Base-by-base conservation (phyloP, 2,797 vertebrate species). In the Tangara arthus region DNA sequence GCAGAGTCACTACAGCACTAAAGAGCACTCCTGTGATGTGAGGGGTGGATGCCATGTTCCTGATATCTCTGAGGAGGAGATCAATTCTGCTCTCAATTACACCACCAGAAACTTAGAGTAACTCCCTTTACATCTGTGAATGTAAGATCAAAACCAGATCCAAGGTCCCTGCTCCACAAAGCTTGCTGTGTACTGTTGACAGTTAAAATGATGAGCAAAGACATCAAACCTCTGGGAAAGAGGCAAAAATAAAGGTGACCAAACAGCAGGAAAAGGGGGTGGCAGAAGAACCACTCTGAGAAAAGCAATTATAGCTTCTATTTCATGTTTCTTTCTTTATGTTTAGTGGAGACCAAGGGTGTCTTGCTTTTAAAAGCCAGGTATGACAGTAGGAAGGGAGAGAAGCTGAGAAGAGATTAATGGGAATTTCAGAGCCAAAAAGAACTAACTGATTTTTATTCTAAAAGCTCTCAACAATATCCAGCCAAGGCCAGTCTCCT, bases 271-370 rank as follows among this genome's bases (percentile, higher is more conserved):
- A 47, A 88, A 70, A 87, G 44, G 47, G 27, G 55, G 49, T 55
- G 39, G 52, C 37, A 34, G 57, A 84, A 93, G 55, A 95, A 77
- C 46, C 21, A 59, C 39, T 71, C 55, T 87, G 37, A 50, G 39
- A 83, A 94, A 95, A 96, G 89, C 91, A 96, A 89, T 96, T 96
- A 95, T 15, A 92, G 68, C 68, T 85, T 89, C 90, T 81, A 71
- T 95, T 94, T 94, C 49, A 88, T 92, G 87, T 87, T 88, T 68
- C n/a, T 70, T 90, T 41, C 76, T 71, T 86, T 52, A 55, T 46
- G 37, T 35, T 82, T 91, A 77, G 57, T 30, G 68, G 73, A 56
- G 61, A 90, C 60, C 64, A 77, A 87, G 39, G 42, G 68, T 68
- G 63, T 90, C 94, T 52, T 90, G 69, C 93, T 95, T 96, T 91